Evolutionary conservation across 2,113 vertebrate genomes (phyloP).

Genomic region (Vimba vimba): DNA sequence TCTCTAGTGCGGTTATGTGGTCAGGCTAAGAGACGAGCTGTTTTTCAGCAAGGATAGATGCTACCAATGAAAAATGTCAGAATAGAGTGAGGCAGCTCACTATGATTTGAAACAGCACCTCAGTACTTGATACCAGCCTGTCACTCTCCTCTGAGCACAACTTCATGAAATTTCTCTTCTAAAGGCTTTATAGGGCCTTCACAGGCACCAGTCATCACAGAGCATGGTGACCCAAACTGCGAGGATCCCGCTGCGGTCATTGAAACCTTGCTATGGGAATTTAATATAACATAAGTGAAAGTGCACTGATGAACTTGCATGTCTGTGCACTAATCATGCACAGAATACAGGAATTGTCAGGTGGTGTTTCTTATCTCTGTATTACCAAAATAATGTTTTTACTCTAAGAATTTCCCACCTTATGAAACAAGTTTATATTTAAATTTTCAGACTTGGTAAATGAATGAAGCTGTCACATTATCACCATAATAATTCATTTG

Average conservation of each 20-base stretch:
- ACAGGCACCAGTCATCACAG: background rate
- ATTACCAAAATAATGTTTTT: slow-evolving; percentile 36
- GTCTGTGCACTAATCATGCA: slow-evolving; percentile 20
- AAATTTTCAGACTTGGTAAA: slow-evolving; percentile 16
- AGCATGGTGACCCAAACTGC: slow-evolving; percentile 33
- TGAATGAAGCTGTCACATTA: slow-evolving; percentile 33
- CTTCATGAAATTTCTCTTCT: slow-evolving; percentile 9
- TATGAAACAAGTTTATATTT: slow-evolving; percentile 22
- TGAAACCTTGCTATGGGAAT: background rate
- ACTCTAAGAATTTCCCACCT: slow-evolving; percentile 3
- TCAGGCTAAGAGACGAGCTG: background rate
- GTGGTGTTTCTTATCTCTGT: slow-evolving; percentile 40
- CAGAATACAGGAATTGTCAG: slow-evolving; percentile 20
- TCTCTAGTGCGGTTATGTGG: background rate
- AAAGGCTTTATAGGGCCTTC: slow-evolving; percentile 26
- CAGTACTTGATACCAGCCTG: slow-evolving; percentile 43
- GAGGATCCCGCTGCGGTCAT: background rate
- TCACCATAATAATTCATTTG: background rate
- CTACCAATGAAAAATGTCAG: background rate
- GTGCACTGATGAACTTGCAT: slow-evolving; percentile 3
- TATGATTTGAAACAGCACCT: slow-evolving; percentile 26
- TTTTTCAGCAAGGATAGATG: background rate
- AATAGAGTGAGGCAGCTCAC: background rate
- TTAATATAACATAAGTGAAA: slow-evolving; percentile 22
- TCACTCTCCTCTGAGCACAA: slow-evolving; percentile 45